phyloP scores from a whole-genome alignment of 2,888 invertebrate species.

The Drosophila mulleri region DNA sequence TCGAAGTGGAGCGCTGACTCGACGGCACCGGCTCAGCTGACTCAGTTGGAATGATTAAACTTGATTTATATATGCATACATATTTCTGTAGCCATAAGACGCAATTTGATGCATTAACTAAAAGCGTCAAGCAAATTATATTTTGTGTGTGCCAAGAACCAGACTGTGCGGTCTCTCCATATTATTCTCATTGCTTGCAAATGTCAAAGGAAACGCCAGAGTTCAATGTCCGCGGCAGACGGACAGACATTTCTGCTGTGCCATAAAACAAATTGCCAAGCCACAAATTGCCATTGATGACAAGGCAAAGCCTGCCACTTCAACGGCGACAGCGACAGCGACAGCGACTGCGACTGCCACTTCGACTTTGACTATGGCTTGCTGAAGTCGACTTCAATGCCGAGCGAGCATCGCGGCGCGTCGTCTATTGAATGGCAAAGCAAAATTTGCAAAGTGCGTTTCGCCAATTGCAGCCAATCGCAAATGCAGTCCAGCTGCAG shows the following conservation, averaged over 20 bases:
- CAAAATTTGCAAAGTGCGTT: slow-evolving; percentile 53
- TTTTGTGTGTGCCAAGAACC: slow-evolving; percentile 41
- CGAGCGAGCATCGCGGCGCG: slow-evolving; percentile 18
- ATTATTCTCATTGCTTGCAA: slow-evolving; percentile 14
- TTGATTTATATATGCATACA: slow-evolving; percentile 22
- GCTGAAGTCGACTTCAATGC: slow-evolving; percentile 40
- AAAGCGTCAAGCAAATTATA: slow-evolving; percentile 1
- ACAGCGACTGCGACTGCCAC: too few species aligned
- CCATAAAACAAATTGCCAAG: slow-evolving; percentile 74
- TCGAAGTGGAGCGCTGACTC: slow-evolving; percentile 9
- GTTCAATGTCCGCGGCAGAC: slow-evolving; percentile 66
- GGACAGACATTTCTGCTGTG: slow-evolving; percentile 35
- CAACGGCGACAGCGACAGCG: too few species aligned
- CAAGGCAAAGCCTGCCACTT: slow-evolving; percentile 42
- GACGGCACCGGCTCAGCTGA: neutral
- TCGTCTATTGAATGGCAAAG: too few species aligned
- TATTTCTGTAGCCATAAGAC: slow-evolving; percentile 12
- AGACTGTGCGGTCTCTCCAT: slow-evolving; percentile 6
- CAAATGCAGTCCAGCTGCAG: slow-evolving; percentile 24
- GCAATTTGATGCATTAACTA: slow-evolving; percentile 21
- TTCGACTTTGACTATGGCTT: slow-evolving; percentile 1
- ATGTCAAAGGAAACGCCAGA: slow-evolving; percentile 55
- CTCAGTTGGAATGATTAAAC: slow-evolving; percentile 30
- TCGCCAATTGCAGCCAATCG: slow-evolving; percentile 48
- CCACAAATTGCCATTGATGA: slow-evolving; percentile 72